These are phyloP conservation scores for Serripes groenlandicus DNA, from an alignment of 2,888 invertebrate species.

Conservation along the genomic window DNA sequence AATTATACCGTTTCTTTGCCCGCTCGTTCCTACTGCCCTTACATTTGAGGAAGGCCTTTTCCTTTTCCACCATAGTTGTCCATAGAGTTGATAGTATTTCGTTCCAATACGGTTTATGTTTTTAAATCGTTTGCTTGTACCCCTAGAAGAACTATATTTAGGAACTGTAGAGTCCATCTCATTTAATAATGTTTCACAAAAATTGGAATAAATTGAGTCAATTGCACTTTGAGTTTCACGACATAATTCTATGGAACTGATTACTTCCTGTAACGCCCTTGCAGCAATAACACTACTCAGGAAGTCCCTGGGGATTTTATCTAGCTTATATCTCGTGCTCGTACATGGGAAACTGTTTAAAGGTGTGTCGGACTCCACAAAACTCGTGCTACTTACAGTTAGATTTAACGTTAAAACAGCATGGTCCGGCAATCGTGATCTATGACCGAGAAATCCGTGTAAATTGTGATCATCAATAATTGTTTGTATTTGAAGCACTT, in stretches of 20 bases:
- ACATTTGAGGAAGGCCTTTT: slow-evolving; percentile 27
- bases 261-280: not conserved
- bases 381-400: not conserved
- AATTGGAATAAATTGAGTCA: slow-evolving; percentile 2
- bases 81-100: slow-evolving; percentile 29
- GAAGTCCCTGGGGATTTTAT: not conserved
- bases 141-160: slow-evolving; percentile 8
- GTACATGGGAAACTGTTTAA: not conserved
- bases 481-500: not conserved
- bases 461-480: not conserved
- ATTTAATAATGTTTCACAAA: slow-evolving; percentile 14
- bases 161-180: slow-evolving; percentile 42
- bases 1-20: not conserved
- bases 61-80: slow-evolving; percentile 16
- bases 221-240: not conserved
- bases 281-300: not conserved
- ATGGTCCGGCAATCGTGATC: slow-evolving; percentile 11
- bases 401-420: not conserved
- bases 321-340: not conserved
- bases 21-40: not conserved
- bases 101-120: slow-evolving; percentile 39
- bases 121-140: slow-evolving; percentile 28
- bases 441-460: not conserved
- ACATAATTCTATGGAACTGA: not conserved
- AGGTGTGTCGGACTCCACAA: not conserved